A percentile compares a stretch with the other conserved stretches of the same genome.
Conservation (phyloP, 2,888 invertebrate species). For the Ganaspis brasiliensis region DNA sequence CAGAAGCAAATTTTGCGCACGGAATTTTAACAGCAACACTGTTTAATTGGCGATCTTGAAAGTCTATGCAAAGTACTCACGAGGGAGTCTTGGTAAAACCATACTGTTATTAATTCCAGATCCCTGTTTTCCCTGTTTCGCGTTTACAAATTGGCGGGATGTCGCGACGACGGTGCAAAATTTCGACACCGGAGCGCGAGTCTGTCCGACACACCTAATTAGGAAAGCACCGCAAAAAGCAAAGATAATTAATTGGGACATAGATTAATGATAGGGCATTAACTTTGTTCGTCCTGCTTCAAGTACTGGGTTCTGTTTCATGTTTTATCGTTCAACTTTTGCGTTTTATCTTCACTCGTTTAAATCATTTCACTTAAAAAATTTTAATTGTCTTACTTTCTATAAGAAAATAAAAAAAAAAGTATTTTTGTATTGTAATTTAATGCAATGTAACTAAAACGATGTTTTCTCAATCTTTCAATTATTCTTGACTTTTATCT, state of each 20-base stretch:
- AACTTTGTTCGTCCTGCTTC: constrained; percentile 63
- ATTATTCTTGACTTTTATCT: no score
- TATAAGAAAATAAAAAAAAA: no score
- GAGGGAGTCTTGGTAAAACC: constrained; percentile 64
- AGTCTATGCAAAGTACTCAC: constrained; percentile 21
- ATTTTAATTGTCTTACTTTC: no score
- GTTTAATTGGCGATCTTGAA: constrained; percentile 42
- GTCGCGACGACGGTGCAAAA: constrained; percentile 72
- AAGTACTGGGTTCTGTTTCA: constrained; percentile 56
- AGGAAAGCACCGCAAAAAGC: constrained; percentile 71
- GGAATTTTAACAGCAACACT: constrained; percentile 18
- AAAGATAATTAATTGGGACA: constrained; percentile 77
- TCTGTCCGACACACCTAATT: constrained; percentile 73
- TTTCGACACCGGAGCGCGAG: constrained; percentile 75
- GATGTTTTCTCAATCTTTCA: no score
- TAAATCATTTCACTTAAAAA: background rate
- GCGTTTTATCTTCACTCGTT: background rate
- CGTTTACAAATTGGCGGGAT: constrained; percentile 73
- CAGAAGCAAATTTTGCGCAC: background rate
- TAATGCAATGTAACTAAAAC: no score
- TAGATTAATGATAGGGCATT: constrained; percentile 73
- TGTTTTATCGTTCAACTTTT: constrained; percentile 54
- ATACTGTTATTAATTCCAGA: constrained; percentile 70
- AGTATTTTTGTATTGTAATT: no score
- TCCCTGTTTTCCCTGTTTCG: constrained; percentile 67